Percentiles rank a stretch among this genome's conserved stretches.
Conservation (phyloP, 2,888 invertebrate genomes). For the Callinectes sapidus region DNA sequence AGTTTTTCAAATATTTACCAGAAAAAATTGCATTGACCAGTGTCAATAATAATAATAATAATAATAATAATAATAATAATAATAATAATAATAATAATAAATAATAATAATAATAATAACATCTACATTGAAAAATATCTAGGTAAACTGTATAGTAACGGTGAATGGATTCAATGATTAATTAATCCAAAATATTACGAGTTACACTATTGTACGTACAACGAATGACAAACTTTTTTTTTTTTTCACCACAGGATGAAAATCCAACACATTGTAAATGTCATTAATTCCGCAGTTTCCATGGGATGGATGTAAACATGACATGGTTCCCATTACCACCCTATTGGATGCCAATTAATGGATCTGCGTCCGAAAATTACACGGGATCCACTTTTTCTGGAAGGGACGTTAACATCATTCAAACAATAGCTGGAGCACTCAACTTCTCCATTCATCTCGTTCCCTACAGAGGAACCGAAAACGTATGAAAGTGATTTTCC, state of each 20-base stretch:
- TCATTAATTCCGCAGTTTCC: constrained; percentile 27
- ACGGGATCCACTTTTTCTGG: background rate
- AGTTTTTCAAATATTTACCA: too few relatives aligned
- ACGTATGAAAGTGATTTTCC: background rate
- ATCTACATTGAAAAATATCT: too few relatives aligned
- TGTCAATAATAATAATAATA: too few relatives aligned
- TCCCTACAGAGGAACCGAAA: background rate
- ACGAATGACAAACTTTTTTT: background rate
- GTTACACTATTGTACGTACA: background rate
- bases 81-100: too few relatives aligned
- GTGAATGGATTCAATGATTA: too few relatives aligned
- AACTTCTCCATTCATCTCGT: constrained; percentile 43
- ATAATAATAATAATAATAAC: too few relatives aligned
- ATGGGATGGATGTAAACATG: constrained; percentile 43
- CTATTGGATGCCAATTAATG: constrained; percentile 11
- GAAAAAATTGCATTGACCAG: too few relatives aligned
- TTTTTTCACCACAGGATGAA: background rate
- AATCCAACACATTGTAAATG: too few relatives aligned
- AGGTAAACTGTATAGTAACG: too few relatives aligned
- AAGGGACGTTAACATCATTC: constrained; percentile 36
- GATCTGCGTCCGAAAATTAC: background rate
- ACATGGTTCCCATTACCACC: constrained; percentile 48
- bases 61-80: too few relatives aligned
- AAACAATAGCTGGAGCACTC: constrained; percentile 18
- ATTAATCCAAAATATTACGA: too few relatives aligned